These are phyloP conservation scores for Ciconia nigra DNA, from an alignment of 2,797 vertebrate genomes.

Conservation along the genomic window DNA sequence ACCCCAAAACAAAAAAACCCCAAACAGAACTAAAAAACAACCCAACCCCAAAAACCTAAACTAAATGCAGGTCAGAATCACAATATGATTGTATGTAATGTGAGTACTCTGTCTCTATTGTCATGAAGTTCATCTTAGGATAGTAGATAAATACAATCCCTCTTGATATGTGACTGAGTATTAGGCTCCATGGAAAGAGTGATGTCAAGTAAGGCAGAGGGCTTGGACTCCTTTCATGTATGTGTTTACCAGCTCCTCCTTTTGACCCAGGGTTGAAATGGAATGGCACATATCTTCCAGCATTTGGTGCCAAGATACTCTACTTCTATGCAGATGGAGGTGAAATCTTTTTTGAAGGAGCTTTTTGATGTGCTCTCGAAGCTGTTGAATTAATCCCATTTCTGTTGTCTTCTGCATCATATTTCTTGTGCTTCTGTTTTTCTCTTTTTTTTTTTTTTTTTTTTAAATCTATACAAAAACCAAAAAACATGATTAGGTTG, in stretches of 20 bases:
- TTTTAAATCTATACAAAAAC: neutral
- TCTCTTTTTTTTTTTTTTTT: neutral
- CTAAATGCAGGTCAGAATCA: neutral
- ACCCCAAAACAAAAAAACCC: neutral
- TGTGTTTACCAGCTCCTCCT: neutral
- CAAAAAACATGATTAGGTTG: neutral
- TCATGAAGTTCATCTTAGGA: accelerated
- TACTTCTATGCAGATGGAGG: neutral
- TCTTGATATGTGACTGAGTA: neutral
- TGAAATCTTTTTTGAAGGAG: neutral
- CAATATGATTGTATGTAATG: neutral
- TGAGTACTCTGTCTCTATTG: neutral
- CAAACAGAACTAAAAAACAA: neutral
- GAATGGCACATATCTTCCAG: neutral
- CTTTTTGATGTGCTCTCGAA: neutral
- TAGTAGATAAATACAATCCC: neutral
- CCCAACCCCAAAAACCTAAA: neutral
- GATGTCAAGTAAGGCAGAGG: neutral
- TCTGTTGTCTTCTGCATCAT: neutral
- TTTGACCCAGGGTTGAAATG: neutral
- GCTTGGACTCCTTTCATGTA: neutral
- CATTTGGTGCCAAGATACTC: neutral
- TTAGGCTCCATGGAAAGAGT: neutral
- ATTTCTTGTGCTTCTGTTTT: neutral
- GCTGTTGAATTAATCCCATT: neutral